A percentile compares a stretch with the other conserved stretches of the same genome.
phyloP scores from a whole-genome alignment of 1,140 invertebrate genomes.

The Pinna nobilis region DNA sequence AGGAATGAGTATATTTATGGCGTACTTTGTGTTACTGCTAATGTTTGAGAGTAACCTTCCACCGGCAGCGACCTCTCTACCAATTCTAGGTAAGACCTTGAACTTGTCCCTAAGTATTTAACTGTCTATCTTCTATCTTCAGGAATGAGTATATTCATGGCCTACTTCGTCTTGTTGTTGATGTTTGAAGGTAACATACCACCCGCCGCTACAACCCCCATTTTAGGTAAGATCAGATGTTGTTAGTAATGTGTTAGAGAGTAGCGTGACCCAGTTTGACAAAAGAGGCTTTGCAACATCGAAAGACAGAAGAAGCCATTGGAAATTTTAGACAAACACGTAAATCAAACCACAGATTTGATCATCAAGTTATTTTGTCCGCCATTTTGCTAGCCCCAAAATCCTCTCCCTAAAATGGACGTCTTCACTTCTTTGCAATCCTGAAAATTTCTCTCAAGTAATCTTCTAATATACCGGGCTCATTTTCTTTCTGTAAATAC shows the following conservation, averaged over 20 bases:
- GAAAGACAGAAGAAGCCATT: no score
- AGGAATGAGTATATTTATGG: conserved; percentile 75
- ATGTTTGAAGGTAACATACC: conserved; percentile 70
- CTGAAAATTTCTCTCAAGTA: no score
- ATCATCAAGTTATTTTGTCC: no score
- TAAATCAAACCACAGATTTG: no score
- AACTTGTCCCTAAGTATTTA: conserved; percentile 1
- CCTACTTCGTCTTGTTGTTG: conserved; percentile 72
- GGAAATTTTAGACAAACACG: no score
- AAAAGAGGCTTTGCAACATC: no score
- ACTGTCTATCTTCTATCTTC: conserved; percentile 38
- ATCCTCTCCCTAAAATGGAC: no score
- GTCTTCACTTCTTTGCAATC: no score
- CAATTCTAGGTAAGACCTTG: conserved; percentile 71
- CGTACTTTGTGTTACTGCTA: conserved; percentile 72
- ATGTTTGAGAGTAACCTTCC: conserved; percentile 70
- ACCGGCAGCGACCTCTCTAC: conserved; percentile 68
- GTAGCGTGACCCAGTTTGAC: no score
- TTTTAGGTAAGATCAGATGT: conserved; percentile 68
- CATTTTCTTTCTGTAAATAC: no score
- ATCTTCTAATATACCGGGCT: no score
- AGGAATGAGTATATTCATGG: conserved; percentile 75
- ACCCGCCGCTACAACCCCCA: conserved; percentile 68
- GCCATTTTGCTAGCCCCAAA: no score
- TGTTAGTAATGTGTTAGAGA: conserved; percentile 15